Evolutionary conservation across 2,888 invertebrate genomes (phyloP), one percentile per base, ranked within the genome.

Genomic region (Heliconius ethilla): DNA sequence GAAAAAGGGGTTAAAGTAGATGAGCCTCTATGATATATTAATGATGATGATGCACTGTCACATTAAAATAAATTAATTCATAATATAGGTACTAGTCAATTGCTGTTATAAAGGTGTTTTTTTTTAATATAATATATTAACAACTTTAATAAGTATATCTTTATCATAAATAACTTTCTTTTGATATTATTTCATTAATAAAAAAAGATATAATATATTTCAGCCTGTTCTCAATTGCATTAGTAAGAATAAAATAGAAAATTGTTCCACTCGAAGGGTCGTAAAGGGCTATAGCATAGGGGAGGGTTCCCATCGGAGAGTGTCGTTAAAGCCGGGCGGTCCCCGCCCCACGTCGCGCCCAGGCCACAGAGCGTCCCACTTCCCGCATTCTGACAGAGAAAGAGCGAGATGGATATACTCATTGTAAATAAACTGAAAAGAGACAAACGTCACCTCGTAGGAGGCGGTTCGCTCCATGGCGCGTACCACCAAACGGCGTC

Each of bases 261-360:
- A 87, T 88, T 87, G 86, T 85, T 83, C 83, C 82, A 80, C 85
- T 88, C 88, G 88, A 89, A 89, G 85, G 88, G 85, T 84, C 84
- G 84, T 85, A 82, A 82, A 83, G 83, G 84, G 86, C 83, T 86
- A 86, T 87, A 86, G 86, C 86, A 84, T 86, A 84, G 87, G 89
- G 87, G 87, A 88, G 86, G 86, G 83, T 83, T 81, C 79, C 79
- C 80, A 82, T 82, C 85, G 87, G 88, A 86, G 85, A 85, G 87
- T 80, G 81, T 83, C 79, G 83, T 78, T 82, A 79, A 82, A 83
- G 82, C 75, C 80, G 74, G 76, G 80, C 78, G 81, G 83, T 87
- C 85, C 79, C 89, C 88, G 89, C 88, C 87, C 84, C 79, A 78
- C 79, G 76, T 76, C 62, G 73, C 74, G 78, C 79, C 83, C 82